phyloP scores from a whole-genome alignment of 1,140 invertebrate species.

The Gryon sp. region DNA sequence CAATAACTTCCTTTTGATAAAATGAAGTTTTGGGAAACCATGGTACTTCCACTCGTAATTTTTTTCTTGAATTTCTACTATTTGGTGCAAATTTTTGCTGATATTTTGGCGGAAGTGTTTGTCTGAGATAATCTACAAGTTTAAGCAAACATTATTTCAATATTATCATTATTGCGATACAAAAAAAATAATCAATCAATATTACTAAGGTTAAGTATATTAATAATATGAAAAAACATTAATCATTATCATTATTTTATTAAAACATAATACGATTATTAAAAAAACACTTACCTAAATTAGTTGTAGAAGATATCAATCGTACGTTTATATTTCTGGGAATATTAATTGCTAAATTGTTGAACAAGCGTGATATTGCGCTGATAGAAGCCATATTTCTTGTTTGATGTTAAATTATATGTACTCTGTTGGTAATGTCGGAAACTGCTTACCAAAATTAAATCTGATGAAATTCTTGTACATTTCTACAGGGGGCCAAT shows the following conservation, averaged over 20 bases:
- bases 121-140: slow-evolving; percentile 12
- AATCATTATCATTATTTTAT: no score
- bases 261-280: no score
- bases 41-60: slow-evolving; percentile 49
- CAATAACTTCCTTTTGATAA: slow-evolving; percentile 60
- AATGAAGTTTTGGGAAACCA: slow-evolving; percentile 62
- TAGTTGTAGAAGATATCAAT: slow-evolving; percentile 28
- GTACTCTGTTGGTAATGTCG: no score
- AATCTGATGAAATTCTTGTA: no score
- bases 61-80: neutral
- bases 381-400: slow-evolving; percentile 40
- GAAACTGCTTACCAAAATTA: no score
- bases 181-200: neutral
- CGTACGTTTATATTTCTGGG: slow-evolving; percentile 5
- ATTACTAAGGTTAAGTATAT: neutral
- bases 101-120: neutral
- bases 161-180: no score
- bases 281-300: slow-evolving; percentile 9
- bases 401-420: no score
- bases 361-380: slow-evolving; percentile 27
- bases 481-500: no score
- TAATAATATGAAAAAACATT: neutral
- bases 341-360: slow-evolving; percentile 27
- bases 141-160: neutral
- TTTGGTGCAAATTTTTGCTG: slow-evolving; percentile 2